These are phyloP conservation scores for Caenorhabditis sp. DNA, from an alignment of 2,888 invertebrate species.

Conservation along the genomic window DNA sequence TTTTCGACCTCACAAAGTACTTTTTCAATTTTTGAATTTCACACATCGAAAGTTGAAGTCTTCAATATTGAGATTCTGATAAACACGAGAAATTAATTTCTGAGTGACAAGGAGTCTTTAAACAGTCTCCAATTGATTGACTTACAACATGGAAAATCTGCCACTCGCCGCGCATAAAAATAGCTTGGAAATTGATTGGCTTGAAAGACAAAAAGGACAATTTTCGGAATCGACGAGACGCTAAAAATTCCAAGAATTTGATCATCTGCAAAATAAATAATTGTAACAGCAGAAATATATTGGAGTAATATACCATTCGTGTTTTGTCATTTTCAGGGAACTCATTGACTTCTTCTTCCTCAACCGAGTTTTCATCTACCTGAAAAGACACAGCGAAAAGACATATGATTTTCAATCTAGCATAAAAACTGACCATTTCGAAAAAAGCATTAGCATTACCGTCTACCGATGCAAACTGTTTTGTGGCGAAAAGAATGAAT, in stretches of 20 bases:
- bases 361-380: not conserved
- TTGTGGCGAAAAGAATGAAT: slow-evolving; percentile 35
- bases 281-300: not conserved
- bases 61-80: too few species aligned
- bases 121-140: too few species aligned
- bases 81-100: too few species aligned
- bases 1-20: too few species aligned
- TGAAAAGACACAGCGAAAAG: not conserved
- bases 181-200: slow-evolving; percentile 25
- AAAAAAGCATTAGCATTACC: slow-evolving; percentile 21
- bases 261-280: slow-evolving; percentile 23
- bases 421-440: slow-evolving; percentile 5
- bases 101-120: too few species aligned
- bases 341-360: not conserved
- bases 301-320: slow-evolving; percentile 14
- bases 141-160: slow-evolving; percentile 32
- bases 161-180: slow-evolving; percentile 48
- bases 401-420: too few species aligned
- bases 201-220: slow-evolving; percentile 28
- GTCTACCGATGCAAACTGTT: slow-evolving; percentile 30
- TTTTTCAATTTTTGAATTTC: too few species aligned
- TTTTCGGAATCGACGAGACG: slow-evolving; percentile 43
- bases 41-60: too few species aligned
- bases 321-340: slow-evolving; percentile 13
- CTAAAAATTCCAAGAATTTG: slow-evolving; percentile 47